Conservation (phyloP, 2,888 invertebrate genomes). For the Agrotis ipsilon region DNA sequence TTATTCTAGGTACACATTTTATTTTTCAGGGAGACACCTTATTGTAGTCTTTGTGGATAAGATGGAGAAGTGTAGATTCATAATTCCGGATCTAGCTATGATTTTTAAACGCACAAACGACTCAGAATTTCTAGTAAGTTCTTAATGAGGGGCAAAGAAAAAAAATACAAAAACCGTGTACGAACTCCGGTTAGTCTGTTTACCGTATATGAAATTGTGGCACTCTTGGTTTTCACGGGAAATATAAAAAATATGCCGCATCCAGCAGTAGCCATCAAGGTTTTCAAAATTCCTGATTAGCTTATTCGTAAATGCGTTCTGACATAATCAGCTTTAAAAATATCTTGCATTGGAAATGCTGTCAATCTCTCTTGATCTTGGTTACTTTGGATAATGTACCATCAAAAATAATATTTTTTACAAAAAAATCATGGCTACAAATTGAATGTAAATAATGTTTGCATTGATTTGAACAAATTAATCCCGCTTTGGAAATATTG, state of each 20-base stretch:
- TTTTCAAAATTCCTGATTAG: not conserved
- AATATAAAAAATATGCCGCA: no score
- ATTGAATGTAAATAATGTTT: not conserved
- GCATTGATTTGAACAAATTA: not conserved
- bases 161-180: no score
- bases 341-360: constrained; percentile 25
- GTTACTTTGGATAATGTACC: not conserved
- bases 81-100: no score
- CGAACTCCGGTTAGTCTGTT: no score
- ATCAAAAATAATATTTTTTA: not conserved
- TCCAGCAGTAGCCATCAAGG: no score
- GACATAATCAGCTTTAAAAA: constrained; percentile 17
- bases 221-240: not conserved
- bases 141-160: no score
- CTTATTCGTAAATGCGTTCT: not conserved
- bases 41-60: no score
- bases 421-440: not conserved
- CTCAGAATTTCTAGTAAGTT: no score
- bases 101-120: no score
- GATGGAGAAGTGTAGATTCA: no score
- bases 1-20: no score
- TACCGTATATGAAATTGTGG: not conserved
- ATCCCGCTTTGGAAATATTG: not conserved
- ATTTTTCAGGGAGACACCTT: no score
- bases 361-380: constrained; percentile 17